Base-by-base conservation (phyloP, 2,113 vertebrate species). In the Anthoscopus minutus region DNA sequence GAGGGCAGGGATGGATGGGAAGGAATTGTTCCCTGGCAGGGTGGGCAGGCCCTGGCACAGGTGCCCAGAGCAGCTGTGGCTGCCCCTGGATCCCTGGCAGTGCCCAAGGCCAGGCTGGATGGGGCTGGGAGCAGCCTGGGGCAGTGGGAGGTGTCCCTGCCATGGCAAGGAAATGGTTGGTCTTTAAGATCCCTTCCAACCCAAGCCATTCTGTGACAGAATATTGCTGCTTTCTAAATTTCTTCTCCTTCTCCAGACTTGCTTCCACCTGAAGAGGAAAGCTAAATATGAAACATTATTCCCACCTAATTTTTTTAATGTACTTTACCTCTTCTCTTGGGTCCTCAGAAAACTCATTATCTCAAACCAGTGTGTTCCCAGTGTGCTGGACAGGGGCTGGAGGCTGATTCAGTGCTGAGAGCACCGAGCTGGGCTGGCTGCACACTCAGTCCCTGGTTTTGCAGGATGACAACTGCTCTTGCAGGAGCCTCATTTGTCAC, bases 21-120 rank as follows among this genome's bases (percentile, higher is more conserved):
- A 56, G 44, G 1, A 58, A 44, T 37, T 27, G 0, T 9, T 73
- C 3, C 18, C 23, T 81, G 13, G 0, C 6, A 88, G 44, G 27
- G 6, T 28, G 33, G 2, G 0, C 0, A 37, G 50, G 58, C 8
- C 35, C 23, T 67, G 77, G 60, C 58, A 44, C 51, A 72, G 58
- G 14, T 65, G 44, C 22, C 22, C 67, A 44, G 60, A 74, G 60
- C 2, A 53, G 45, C 61, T 89, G 53, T 5, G 69, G 38, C 24
- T 74, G 38, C 15, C 40, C 53, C 70, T 76, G 82, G 44, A 42
- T 40, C 30, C 78, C 38, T 76, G 70, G 30, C 2, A 69, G 25
- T 82, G 79, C 0, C 70, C 79, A 27, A 48, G 35, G 10, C 47
- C 40, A 61, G 47, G 40, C 0, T 82, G 79, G 51, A 38, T 0